phyloP scores from a whole-genome alignment of 2,888 invertebrate species.

The Drosophila koepferae region DNA sequence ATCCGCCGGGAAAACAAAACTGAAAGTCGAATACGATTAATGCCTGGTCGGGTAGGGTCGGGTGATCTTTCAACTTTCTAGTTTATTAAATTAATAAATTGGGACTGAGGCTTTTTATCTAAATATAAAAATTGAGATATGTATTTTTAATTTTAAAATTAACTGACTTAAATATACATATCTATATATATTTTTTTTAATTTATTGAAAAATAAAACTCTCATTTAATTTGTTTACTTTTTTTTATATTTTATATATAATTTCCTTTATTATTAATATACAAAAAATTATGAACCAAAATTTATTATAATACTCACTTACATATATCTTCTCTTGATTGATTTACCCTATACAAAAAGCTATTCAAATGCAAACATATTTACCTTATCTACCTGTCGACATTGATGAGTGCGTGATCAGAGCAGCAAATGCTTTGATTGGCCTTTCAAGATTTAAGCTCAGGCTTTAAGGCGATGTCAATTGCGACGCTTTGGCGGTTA shows the following conservation, averaged over 20 bases:
- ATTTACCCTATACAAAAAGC: too few relatives aligned
- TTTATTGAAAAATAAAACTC: too few relatives aligned
- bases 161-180: too few relatives aligned
- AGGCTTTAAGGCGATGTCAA: constrained; percentile 31
- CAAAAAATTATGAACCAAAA: too few relatives aligned
- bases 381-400: neutral
- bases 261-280: too few relatives aligned
- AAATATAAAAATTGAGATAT: neutral
- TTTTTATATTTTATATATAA: too few relatives aligned
- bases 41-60: neutral
- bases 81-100: too few relatives aligned
- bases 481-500: constrained; percentile 8
- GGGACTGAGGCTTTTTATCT: too few relatives aligned
- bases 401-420: constrained; percentile 36
- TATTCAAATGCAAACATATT: neutral
- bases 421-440: constrained; percentile 7
- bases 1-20: neutral
- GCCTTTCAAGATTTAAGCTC: constrained; percentile 27
- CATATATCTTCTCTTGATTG: neutral
- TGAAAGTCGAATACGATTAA: neutral
- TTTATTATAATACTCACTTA: too few relatives aligned
- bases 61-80: neutral
- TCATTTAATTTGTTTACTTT: too few relatives aligned
- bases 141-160: too few relatives aligned
- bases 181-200: too few relatives aligned